These are phyloP conservation scores for Drosophila nannoptera DNA, from an alignment of 1,140 invertebrate species.

Conservation along the genomic window DNA sequence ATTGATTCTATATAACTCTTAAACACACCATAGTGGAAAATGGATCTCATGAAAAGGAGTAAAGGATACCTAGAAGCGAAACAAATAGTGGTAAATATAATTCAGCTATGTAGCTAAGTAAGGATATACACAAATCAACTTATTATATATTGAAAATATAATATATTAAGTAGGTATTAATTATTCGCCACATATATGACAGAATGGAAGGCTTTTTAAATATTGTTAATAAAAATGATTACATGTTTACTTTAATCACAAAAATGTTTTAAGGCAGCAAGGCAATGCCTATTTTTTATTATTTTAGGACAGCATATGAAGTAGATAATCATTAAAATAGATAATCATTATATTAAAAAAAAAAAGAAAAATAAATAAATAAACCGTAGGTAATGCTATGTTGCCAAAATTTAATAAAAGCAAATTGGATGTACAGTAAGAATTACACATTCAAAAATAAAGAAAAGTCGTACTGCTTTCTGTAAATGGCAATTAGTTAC, in stretches of 20 bases:
- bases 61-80: constrained; percentile 51
- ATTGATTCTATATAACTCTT: constrained; percentile 14
- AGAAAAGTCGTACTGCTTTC: no score
- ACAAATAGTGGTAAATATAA: constrained; percentile 59
- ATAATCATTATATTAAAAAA: no score
- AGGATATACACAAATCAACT: no score
- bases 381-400: constrained; percentile 3
- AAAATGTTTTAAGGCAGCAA: no score
- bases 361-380: constrained; percentile 37
- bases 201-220: neutral
- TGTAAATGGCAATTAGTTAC: constrained; percentile 56
- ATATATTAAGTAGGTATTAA: no score
- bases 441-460: neutral
- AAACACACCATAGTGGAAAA: constrained; percentile 58
- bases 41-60: constrained; percentile 55
- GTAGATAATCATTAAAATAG: no score
- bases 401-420: constrained; percentile 51
- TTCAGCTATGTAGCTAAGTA: neutral
- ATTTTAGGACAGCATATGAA: constrained; percentile 27
- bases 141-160: no score
- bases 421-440: neutral
- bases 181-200: no score
- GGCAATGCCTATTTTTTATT: no score
- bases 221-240: constrained; percentile 22
- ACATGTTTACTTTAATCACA: no score